Conservation (phyloP, 2,797 vertebrate genomes). For the Tauraco hartlaubi region DNA sequence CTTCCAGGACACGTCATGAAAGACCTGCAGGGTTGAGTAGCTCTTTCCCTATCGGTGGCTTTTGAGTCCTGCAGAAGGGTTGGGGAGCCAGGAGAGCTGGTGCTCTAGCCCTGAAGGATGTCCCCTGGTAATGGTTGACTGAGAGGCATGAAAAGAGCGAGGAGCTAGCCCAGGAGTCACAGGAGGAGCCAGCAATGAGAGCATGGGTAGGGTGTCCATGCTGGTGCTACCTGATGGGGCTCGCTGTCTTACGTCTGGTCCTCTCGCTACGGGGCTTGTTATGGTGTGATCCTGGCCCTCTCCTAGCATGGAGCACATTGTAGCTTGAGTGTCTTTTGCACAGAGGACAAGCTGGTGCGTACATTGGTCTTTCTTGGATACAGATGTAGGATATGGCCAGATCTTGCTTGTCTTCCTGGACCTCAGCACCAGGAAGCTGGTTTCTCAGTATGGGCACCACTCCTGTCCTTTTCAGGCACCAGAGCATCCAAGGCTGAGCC, state of each 20-base stretch:
- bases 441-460: background rate
- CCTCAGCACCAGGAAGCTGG: background rate
- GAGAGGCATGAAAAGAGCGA: background rate
- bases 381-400: background rate
- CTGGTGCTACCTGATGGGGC: background rate
- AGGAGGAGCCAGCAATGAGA: background rate
- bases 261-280: background rate
- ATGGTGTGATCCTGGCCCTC: background rate
- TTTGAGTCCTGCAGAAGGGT: background rate
- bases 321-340: background rate
- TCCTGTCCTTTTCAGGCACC: background rate
- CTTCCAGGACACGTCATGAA: background rate
- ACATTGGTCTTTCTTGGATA: accelerated
- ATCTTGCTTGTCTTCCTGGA: background rate
- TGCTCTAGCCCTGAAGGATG: background rate
- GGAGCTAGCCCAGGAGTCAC: background rate
- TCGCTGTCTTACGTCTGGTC: background rate
- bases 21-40: background rate
- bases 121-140: accelerated
- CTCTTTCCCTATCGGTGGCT: background rate
- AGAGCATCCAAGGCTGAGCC: background rate
- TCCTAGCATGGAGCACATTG: background rate
- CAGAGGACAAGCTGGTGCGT: background rate
- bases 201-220: background rate
- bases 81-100: background rate